Percentiles rank a stretch among this genome's conserved stretches.
These are phyloP conservation scores for Parazoanthus atlanticus DNA, from an alignment of 92 coral and sea anemone genomes.

Conservation along the genomic window DNA sequence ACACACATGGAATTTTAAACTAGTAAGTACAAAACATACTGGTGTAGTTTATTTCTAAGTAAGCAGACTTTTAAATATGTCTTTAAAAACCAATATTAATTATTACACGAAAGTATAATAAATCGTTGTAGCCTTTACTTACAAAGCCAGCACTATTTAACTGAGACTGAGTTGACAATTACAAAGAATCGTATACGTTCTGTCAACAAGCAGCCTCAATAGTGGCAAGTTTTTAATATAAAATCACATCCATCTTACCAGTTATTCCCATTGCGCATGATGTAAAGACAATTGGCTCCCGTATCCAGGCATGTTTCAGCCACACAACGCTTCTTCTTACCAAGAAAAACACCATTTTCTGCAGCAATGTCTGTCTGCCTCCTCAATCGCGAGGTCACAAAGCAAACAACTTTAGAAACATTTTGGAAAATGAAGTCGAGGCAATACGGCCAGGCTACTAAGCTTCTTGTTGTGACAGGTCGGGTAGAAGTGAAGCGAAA, in stretches of 20 bases:
- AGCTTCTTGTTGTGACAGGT: not conserved
- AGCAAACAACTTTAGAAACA: too few species aligned
- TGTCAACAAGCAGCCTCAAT: not conserved
- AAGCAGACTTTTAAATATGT: too few species aligned
- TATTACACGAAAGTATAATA: too few species aligned
- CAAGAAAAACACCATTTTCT: conserved; percentile 66
- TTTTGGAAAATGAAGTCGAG: conserved; percentile 39
- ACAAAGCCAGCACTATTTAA: too few species aligned
- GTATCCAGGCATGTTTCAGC: conserved; percentile 89
- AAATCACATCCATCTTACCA: conserved; percentile 60
- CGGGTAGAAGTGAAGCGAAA: too few species aligned
- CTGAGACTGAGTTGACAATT: too few species aligned
- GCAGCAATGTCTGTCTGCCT: not conserved
- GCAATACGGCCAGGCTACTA: conserved; percentile 24
- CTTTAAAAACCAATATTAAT: too few species aligned
- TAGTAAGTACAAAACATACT: too few species aligned
- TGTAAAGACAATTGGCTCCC: conserved; percentile 87
- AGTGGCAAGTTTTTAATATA: not conserved
- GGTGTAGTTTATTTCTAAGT: too few species aligned
- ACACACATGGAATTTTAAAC: too few species aligned
- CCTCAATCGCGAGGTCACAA: conserved; percentile 22
- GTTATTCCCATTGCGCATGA: conserved; percentile 86
- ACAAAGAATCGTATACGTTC: too few species aligned
- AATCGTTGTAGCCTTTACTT: too few species aligned
- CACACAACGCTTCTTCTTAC: conserved; percentile 71